Evolutionary conservation across 2,113 vertebrate species (phyloP).

Genomic region (Cnemophilus loriae): DNA sequence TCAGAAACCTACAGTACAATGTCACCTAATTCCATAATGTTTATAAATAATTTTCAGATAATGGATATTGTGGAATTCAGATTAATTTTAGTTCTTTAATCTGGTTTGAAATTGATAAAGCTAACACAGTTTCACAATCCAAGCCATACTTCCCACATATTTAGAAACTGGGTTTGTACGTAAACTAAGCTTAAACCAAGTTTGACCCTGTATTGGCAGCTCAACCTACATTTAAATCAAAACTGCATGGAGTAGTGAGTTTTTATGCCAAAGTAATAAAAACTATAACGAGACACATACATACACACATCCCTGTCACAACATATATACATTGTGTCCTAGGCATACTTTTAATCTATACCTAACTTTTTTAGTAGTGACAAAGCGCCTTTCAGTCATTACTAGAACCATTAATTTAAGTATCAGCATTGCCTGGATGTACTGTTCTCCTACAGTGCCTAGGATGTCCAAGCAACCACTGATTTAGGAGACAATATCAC

Average conservation of each 20-base stretch:
- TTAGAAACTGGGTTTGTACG: not conserved
- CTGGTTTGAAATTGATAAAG: not conserved
- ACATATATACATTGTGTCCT: not conserved
- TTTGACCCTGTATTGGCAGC: not conserved
- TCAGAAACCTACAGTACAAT: not conserved
- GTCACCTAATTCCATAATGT: not conserved
- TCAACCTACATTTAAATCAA: not conserved
- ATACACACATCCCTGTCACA: not conserved
- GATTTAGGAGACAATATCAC: constrained; percentile 80
- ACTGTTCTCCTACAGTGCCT: constrained; percentile 58
- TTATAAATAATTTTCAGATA: not conserved
- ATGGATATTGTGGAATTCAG: not conserved
- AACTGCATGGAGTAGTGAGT: not conserved
- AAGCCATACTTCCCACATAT: not conserved
- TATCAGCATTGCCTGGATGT: constrained; percentile 34
- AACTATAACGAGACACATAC: not conserved
- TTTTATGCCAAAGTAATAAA: constrained; percentile 30
- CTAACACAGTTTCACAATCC: not conserved
- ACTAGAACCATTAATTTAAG: constrained; percentile 59
- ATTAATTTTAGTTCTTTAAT: not conserved
- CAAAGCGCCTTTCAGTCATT: constrained; percentile 48
- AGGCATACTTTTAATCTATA: not conserved
- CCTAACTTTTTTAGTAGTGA: constrained; percentile 45
- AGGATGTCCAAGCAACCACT: constrained; percentile 60
- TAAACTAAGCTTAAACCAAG: not conserved